Evolutionary conservation across 2,113 vertebrate genomes (phyloP), one percentile per base, ranked within the genome.

Genomic region (Otolemur garnettii): DNA sequence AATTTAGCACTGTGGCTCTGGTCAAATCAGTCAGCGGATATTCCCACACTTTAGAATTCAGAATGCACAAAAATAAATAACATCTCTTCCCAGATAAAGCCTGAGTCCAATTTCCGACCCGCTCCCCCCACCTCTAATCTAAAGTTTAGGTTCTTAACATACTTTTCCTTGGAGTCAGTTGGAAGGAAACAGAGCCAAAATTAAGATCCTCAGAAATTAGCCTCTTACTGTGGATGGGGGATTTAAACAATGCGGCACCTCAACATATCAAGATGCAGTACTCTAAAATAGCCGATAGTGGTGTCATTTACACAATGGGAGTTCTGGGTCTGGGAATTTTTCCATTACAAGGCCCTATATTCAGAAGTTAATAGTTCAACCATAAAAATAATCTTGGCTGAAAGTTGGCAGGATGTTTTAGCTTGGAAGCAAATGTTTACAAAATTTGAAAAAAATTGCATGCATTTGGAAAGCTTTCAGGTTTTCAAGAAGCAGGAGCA

Each of bases 331-430:
- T 97, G 93, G 80, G 92, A 96, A 26, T 59, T 87, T 96, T 97
- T 96, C 93, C 77, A 59, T 91, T 97, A 94, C 86, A 97, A 97
- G 80, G 35, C 81, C 95, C 64, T 10, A 75, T 97, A 97, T 97
- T 96, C 97, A 93, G 92, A 97, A 96, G 59, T 97, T 98, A 85
- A 87, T 91, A 91, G 93, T 97, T 96, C 94, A 98, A 50, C 84
- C 94, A 92, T 98, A 96, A 98, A 97, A 97, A 97, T 87, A 94
- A 92, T 98, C 96, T 97, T 93, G 92, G 95, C 92, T 97, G 74
- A 97, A 97, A 93, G 87, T 95, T 97, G 95, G 90, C 95, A 98
- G 94, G 94, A 97, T 94, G 42, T 92, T 97, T 98, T 96, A 97
- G 83, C 93, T 90, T 97, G 55, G 94, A 98, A 97, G 91, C 87